Evolutionary conservation across 2,888 invertebrate species (phyloP), one percentile per base, ranked within the genome.

Genomic region (Myopa tessellatipennis): DNA sequence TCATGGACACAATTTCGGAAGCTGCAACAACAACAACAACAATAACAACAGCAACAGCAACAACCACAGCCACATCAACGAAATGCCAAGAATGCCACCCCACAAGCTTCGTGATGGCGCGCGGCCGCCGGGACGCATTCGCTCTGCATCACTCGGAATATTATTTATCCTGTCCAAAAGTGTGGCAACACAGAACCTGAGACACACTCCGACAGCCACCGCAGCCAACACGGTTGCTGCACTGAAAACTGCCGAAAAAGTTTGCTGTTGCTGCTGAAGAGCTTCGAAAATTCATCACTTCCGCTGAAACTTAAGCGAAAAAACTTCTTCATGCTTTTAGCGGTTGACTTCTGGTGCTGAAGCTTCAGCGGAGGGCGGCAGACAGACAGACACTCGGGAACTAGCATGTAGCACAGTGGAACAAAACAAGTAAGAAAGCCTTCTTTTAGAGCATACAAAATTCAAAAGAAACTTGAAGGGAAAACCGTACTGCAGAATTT

Each of bases 161-260:
- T 74, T 74, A 74, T 74, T 74, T 74, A 74, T 74, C 65, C 74
- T 74, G 65, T 74, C 65, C 50, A 65, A 65, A 63, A 65, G 65
- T 52, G 65, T 61, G 61, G 34, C 36, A 40, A 34, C n/a, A 45
- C n/a, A 18, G n/a, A 52, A 14, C 16, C 58, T 12, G 16, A n/a
- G n/a, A 10, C 36, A 38, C n/a, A 34, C 71, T 14, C 58, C 26
- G 36, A 14, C 4, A n/a, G 38, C 18, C 16, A 55, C 7, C 26
- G 26, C 34, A 26, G 34, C 6, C 34, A 26, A 16, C 12, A 45
- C 7, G 58, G n/a, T 34, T 70, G n/a, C 63, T 63, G 63, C 63
- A 34, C 52, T 36, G 26, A 14, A 70, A 55, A 70, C 55, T 55
- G 55, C 34, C 70, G 55, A 70, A 70, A 70, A 55, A 36, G 4